Conservation (phyloP, 2,113 vertebrate genomes). For the Bostrychus sinensis region DNA sequence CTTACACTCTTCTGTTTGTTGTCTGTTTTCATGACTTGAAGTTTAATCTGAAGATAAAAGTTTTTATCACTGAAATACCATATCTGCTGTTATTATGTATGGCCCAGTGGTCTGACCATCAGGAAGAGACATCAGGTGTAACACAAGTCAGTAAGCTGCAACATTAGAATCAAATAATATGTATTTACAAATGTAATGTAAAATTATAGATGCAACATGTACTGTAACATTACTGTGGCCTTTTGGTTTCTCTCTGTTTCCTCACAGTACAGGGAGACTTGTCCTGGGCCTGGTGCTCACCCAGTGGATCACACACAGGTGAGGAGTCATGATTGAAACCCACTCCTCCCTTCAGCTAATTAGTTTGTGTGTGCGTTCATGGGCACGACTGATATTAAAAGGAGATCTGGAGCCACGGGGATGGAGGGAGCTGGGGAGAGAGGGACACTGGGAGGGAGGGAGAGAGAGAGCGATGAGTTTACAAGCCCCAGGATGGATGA, state of each 20-base stretch:
- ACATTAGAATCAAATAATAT: too few species aligned
- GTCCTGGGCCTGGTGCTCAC: constrained; percentile 16
- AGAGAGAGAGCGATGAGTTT: constrained; percentile 51
- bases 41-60: too few species aligned
- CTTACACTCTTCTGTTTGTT: neutral
- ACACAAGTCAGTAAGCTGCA: neutral
- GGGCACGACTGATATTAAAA: constrained; percentile 63
- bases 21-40: neutral
- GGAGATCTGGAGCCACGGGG: constrained; percentile 48
- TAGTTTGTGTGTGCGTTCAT: constrained; percentile 73
- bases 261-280: neutral
- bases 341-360: constrained; percentile 41
- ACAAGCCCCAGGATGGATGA: constrained; percentile 74
- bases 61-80: too few species aligned
- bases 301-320: constrained; percentile 52
- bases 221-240: too few species aligned
- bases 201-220: too few species aligned
- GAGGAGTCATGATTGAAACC: constrained; percentile 39
- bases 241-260: neutral
- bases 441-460: constrained; percentile 1
- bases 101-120: neutral
- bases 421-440: constrained; percentile 35
- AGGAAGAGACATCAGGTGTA: neutral
- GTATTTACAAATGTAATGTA: too few species aligned
- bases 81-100: neutral